Evolutionary conservation across 2,113 vertebrate species (phyloP).

Genomic region (Otis tarda): DNA sequence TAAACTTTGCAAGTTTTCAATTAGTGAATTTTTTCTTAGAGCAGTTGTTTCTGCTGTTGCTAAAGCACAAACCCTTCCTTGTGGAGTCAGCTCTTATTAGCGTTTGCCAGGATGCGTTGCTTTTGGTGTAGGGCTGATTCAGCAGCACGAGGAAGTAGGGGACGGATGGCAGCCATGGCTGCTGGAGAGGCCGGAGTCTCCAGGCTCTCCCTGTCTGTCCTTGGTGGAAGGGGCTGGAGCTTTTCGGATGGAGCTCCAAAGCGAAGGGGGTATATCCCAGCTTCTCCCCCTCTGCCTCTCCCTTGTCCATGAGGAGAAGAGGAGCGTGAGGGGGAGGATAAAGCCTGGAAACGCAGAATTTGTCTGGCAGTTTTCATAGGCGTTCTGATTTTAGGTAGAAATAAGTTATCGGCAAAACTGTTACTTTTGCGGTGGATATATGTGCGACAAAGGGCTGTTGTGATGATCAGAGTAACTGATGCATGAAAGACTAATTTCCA

Average conservation of each 20-base stretch:
- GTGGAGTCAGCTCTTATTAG: fast-evolving
- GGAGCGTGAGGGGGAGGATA: not conserved
- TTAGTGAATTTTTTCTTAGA: not conserved
- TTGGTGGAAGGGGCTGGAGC: fast-evolving
- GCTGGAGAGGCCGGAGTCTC: not conserved
- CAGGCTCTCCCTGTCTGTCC: fast-evolving
- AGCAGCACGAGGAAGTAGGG: not conserved
- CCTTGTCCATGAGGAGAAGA: too few relatives aligned
- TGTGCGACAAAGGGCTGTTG: not conserved
- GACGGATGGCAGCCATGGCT: not conserved
- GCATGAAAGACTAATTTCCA: not conserved
- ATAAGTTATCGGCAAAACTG: not conserved
- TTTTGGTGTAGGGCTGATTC: not conserved
- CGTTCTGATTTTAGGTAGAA: not conserved
- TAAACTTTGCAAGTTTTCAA: not conserved
- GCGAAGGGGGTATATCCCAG: fast-evolving
- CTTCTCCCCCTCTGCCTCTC: not conserved
- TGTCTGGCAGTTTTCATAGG: not conserved
- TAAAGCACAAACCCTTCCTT: not conserved
- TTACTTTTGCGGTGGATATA: not conserved
- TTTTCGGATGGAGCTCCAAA: not conserved
- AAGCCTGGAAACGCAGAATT: not conserved
- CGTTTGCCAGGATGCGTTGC: not conserved
- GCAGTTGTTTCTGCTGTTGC: not conserved
- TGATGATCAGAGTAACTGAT: not conserved